Base-by-base conservation (phyloP, 2,113 vertebrate genomes). In the Saimiri boliviensis region DNA sequence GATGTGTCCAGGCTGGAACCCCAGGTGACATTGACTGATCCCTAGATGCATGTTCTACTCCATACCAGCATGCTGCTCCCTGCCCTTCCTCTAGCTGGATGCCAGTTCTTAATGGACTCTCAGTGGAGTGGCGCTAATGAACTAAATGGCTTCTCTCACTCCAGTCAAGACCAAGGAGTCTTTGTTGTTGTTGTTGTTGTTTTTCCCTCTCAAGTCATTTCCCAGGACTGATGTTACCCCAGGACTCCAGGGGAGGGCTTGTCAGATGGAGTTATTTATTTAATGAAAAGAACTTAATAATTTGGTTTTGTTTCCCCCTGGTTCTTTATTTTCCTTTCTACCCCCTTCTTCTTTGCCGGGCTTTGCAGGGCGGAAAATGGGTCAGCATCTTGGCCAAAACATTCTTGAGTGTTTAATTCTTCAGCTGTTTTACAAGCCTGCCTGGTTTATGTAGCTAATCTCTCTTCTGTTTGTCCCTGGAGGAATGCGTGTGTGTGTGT, bases 281-380 rank as follows among this genome's bases (percentile, higher is more conserved):
- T 93, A 93, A 96, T 89, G 73, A 97, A 93, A 98, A 96, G 87
- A 97, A 97, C 94, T 96, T 93, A 94, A 97, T 97, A 96, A 93
- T 94, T 98, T 96, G 92, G 83, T 97, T 96, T 96, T 96, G 83
- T 95, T 96, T 91, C 47, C 54, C 86, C 56, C 40, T 56, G 49
- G 47, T 71, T 93, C 96, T 97, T 97, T 97, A 93, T 97, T 97
- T 98, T 98, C 95, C 23, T 95, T 54, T 94, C 20, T 84, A 27
- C 30, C 85, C 84, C 63, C 60, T 60, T 86, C 82, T 87, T 92
- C n/a, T 87, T 84, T 37, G 71, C 96, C n/a, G 3, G 79, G 89
- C 93, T 94, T 47, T 32, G 30, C 77, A 93, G 88, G 79, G 88
- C 1, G 42, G 90, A 92, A 96, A 97, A 95, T 97, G 96, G 97